Conservation (phyloP, 2,113 vertebrate species). For the Peromyscus maniculatus region DNA sequence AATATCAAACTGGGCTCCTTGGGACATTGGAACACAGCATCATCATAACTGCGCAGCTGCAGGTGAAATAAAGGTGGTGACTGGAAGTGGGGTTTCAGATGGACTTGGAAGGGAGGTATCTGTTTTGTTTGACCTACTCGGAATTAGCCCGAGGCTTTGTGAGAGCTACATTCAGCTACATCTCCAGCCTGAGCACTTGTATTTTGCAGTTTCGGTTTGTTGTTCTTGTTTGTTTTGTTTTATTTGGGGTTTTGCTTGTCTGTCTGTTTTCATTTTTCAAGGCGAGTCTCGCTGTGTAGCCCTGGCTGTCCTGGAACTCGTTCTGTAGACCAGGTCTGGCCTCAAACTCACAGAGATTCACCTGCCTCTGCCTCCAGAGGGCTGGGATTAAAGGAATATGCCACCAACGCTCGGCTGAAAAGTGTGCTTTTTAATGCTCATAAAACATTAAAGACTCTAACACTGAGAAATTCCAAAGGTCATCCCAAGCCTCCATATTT, state of each 20-base stretch:
- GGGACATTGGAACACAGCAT: neutral
- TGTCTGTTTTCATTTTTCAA: neutral
- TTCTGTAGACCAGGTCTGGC: neutral
- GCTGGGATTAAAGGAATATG: neutral
- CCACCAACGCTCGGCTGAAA: neutral
- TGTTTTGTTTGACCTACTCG: neutral
- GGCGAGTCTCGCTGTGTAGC: neutral
- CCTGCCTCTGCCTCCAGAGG: neutral
- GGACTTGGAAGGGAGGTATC: neutral
- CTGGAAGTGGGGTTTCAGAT: neutral
- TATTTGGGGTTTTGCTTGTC: neutral
- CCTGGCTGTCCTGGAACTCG: neutral
- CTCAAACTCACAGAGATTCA: neutral
- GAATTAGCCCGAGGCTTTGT: neutral
- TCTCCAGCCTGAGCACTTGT: neutral
- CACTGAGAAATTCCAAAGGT: conserved; percentile 14
- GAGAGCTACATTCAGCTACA: neutral
- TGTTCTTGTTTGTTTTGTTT: neutral
- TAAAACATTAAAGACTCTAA: conserved; percentile 14
- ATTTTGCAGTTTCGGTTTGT: conserved; percentile 6
- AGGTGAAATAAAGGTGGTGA: neutral
- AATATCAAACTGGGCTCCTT: neutral
- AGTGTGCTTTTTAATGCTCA: conserved; percentile 32
- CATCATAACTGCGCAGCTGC: neutral
- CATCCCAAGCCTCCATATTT: neutral